These are phyloP conservation scores for Leptopterna dolabrata DNA, from an alignment of 2,888 invertebrate species.

Conservation along the genomic window DNA sequence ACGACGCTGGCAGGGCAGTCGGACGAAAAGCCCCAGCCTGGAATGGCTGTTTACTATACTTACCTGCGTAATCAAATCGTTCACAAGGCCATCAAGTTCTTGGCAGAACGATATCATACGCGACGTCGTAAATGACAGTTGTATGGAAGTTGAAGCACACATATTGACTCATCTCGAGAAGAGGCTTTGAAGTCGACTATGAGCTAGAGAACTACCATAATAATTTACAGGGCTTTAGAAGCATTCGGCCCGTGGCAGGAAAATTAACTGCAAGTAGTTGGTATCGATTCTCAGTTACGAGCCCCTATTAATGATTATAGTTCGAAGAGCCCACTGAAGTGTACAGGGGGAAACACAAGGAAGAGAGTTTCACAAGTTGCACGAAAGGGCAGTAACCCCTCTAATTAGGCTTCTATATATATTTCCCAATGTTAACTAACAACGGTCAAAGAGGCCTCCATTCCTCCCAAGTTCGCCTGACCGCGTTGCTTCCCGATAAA, in stretches of 20 bases:
- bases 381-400: constrained; percentile 26
- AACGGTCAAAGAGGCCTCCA: constrained; percentile 33
- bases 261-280: constrained; percentile 41
- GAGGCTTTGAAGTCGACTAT: too few species aligned
- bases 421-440: constrained; percentile 30
- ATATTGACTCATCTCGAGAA: too few species aligned
- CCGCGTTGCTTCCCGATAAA: background rate
- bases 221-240: constrained; percentile 17
- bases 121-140: too few species aligned
- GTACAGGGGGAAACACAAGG: background rate
- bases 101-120: too few species aligned
- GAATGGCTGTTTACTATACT: too few species aligned
- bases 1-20: too few species aligned
- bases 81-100: too few species aligned
- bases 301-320: constrained; percentile 41
- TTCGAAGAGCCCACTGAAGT: constrained; percentile 20
- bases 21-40: too few species aligned
- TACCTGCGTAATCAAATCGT: too few species aligned
- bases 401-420: constrained; percentile 45
- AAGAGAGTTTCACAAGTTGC: constrained; percentile 13
- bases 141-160: too few species aligned
- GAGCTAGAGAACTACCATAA: background rate
- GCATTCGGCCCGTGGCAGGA: background rate
- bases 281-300: constrained; percentile 18
- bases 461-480: background rate